Evolutionary conservation across 2,113 vertebrate genomes (phyloP).

Genomic region (Chaetodon trifascialis): DNA sequence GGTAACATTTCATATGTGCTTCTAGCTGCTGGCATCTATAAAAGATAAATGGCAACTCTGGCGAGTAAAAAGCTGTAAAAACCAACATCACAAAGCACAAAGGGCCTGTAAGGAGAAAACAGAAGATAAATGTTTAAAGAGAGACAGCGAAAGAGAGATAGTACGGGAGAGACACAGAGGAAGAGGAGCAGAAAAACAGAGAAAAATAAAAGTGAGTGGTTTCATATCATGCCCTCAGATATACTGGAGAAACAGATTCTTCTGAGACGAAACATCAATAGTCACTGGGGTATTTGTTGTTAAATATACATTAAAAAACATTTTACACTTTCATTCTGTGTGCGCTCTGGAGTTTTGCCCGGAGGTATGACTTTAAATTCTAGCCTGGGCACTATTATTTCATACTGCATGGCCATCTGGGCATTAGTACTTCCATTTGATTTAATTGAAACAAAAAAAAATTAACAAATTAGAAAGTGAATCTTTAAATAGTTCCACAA

Average conservation of each 20-base stretch:
- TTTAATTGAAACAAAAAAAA: constrained; percentile 81
- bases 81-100: constrained; percentile 84
- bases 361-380: constrained; percentile 96
- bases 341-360: constrained; percentile 92
- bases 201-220: constrained; percentile 87
- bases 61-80: constrained; percentile 83
- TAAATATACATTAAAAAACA: constrained; percentile 99
- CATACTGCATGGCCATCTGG: constrained; percentile 76
- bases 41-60: constrained; percentile 84
- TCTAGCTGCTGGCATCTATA: constrained; percentile 77
- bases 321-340: constrained; percentile 97
- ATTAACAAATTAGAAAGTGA: constrained; percentile 80
- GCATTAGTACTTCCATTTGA: constrained; percentile 81
- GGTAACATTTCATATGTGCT: constrained; percentile 66
- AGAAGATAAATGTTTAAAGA: constrained; percentile 94
- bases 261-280: constrained; percentile 95
- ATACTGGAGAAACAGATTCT: constrained; percentile 84
- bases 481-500: constrained; percentile 74
- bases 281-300: constrained; percentile 95
- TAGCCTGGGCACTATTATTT: constrained; percentile 88
- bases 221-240: constrained; percentile 82
- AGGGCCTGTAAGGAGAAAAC: constrained; percentile 83
- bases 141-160: constrained; percentile 70
- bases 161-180: constrained; percentile 68
- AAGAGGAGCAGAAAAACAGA: constrained; percentile 79